These are phyloP conservation scores for Thymelicus sylvestris DNA, from an alignment of 2,888 invertebrate genomes.

Conservation along the genomic window DNA sequence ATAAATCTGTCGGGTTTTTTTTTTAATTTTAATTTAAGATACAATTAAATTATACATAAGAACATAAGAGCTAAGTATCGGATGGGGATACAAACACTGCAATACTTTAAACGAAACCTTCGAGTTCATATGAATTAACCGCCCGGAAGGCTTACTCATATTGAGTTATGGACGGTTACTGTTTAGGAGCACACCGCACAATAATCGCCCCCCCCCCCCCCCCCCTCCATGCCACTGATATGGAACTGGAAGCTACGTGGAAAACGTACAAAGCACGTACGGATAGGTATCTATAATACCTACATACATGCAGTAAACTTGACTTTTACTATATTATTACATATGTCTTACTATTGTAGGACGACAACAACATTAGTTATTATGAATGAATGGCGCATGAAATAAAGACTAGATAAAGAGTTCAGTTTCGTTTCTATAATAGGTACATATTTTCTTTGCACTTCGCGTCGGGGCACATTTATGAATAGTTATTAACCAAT, in stretches of 20 bases:
- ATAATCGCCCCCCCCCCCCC: constrained; percentile 14
- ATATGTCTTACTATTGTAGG: background rate
- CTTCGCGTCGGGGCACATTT: too few species aligned
- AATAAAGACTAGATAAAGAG: background rate
- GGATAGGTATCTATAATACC: constrained; percentile 49
- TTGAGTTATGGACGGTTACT: constrained; percentile 34
- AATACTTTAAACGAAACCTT: background rate
- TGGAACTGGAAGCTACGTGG: constrained; percentile 29
- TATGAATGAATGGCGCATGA: background rate
- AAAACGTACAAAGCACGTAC: constrained; percentile 54
- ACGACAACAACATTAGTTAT: constrained; percentile 9
- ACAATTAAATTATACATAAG: too few species aligned
- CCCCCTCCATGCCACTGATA: constrained; percentile 28
- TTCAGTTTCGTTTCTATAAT: background rate
- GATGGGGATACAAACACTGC: background rate
- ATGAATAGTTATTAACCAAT: too few species aligned
- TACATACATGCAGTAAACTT: constrained; percentile 55
- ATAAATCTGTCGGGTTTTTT: too few species aligned
- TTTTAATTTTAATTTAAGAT: too few species aligned
- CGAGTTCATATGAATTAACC: constrained; percentile 14
- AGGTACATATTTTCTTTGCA: too few species aligned
- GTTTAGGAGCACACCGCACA: constrained; percentile 23
- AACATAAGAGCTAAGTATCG: too few species aligned
- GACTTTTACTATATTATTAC: constrained; percentile 41
- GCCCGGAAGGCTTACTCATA: constrained; percentile 12